Evolutionary conservation across 2,113 vertebrate genomes (phyloP).

Genomic region (Perognathus longimembris): DNA sequence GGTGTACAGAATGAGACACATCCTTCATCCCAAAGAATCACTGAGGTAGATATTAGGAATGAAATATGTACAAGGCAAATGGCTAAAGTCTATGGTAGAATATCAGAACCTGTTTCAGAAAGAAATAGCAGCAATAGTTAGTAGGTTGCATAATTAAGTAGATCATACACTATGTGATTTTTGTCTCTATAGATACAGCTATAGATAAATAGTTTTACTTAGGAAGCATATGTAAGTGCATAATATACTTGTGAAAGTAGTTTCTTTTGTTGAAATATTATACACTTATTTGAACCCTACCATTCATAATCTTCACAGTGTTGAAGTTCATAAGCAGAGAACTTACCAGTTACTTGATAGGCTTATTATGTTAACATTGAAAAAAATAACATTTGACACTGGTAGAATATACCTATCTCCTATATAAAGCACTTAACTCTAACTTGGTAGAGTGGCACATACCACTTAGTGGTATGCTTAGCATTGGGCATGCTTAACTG

Average conservation of each 20-base stretch:
- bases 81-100: not conserved
- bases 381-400: slow-evolving; percentile 24
- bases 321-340: slow-evolving; percentile 23
- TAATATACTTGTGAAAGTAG: not conserved
- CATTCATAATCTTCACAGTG: not conserved
- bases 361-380: not conserved
- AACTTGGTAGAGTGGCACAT: too few species aligned
- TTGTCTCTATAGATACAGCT: not conserved
- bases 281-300: slow-evolving; percentile 5
- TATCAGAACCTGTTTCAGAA: not conserved
- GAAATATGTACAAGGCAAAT: not conserved
- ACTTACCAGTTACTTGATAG: not conserved
- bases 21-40: not conserved
- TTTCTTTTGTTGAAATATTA: slow-evolving; percentile 17
- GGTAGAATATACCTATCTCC: not conserved
- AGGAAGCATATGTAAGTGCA: not conserved
- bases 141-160: slow-evolving; percentile 15
- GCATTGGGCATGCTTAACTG: too few species aligned
- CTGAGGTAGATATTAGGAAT: not conserved
- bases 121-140: not conserved
- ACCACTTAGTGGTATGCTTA: too few species aligned
- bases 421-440: too few species aligned
- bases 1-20: not conserved
- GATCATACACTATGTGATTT: not conserved
- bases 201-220: slow-evolving; percentile 22